Percentiles rank a stretch among this genome's conserved stretches.
phyloP scores from a whole-genome alignment of 2,113 vertebrate genomes.

The Brachionichthys hirsutus region DNA sequence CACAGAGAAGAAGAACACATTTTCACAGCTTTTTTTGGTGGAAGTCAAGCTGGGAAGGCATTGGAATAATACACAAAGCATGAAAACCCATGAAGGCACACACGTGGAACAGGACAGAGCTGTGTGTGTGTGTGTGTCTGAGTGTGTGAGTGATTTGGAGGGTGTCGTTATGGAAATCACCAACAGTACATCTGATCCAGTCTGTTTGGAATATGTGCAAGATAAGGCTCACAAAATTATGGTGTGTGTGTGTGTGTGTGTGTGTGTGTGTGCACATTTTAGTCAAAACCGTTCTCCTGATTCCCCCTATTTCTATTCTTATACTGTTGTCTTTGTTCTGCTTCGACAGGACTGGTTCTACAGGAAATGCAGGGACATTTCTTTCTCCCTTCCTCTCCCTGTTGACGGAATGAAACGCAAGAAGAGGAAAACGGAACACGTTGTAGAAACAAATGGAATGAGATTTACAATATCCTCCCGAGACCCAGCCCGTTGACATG shows the following conservation, averaged over 20 bases:
- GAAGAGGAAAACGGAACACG: neutral
- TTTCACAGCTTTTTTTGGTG: conserved; percentile 13
- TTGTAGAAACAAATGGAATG: neutral
- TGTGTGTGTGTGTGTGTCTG: neutral
- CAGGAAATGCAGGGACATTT: conserved; percentile 43
- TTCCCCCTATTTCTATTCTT: conserved; percentile 32
- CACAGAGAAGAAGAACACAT: conserved; percentile 35
- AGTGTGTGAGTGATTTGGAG: neutral
- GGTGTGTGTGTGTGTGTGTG: too few relatives aligned
- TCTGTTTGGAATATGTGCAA: neutral
- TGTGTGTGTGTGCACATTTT: too few relatives aligned
- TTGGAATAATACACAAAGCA: conserved; percentile 27
- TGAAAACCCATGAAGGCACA: neutral
- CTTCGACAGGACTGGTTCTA: conserved; percentile 58
- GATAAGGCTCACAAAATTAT: neutral
- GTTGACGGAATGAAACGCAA: too few relatives aligned
- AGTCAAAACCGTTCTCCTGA: conserved; percentile 23
- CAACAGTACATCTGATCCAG: too few relatives aligned
- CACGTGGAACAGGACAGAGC: conserved; percentile 1
- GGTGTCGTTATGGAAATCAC: too few relatives aligned
- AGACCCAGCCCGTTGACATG: too few relatives aligned
- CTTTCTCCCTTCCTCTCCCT: neutral
- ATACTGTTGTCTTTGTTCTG: conserved; percentile 1
- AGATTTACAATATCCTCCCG: too few relatives aligned
- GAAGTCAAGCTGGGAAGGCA: conserved; percentile 19